Evolutionary conservation across 2,888 invertebrate species (phyloP).

Genomic region (Thalpophila matura): DNA sequence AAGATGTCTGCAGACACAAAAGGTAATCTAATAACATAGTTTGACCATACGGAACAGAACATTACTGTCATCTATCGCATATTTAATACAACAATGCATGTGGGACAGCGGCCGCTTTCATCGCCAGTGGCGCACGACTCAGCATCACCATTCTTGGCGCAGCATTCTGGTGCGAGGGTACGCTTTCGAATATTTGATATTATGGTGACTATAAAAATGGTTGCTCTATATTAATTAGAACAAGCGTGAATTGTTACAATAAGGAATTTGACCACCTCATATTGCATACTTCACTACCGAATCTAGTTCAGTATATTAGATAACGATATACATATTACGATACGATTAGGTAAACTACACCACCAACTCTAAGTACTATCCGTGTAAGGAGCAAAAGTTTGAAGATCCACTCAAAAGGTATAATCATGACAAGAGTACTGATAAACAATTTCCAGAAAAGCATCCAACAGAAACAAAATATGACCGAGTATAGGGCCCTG

Average conservation of each 20-base stretch:
- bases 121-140: constrained; percentile 64
- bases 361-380: background rate
- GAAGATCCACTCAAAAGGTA: background rate
- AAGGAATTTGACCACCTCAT: background rate
- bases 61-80: constrained; percentile 65
- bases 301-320: background rate
- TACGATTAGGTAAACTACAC: too few species aligned
- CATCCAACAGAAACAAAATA: constrained; percentile 26
- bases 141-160: constrained; percentile 68
- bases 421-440: background rate
- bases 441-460: constrained; percentile 29
- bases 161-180: constrained; percentile 61
- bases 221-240: constrained; percentile 11
- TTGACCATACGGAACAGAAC: constrained; percentile 65
- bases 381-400: background rate
- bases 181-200: constrained; percentile 62
- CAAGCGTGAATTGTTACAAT: background rate
- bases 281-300: background rate
- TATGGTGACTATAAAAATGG: constrained; percentile 37
- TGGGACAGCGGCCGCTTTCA: constrained; percentile 73
- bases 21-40: constrained; percentile 69
- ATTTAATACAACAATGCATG: constrained; percentile 71
- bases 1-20: constrained; percentile 57
- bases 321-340: too few species aligned
- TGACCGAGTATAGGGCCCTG: constrained; percentile 49